Evolutionary conservation across 2,888 invertebrate species (phyloP).

Genomic region (Aromia moschata): DNA sequence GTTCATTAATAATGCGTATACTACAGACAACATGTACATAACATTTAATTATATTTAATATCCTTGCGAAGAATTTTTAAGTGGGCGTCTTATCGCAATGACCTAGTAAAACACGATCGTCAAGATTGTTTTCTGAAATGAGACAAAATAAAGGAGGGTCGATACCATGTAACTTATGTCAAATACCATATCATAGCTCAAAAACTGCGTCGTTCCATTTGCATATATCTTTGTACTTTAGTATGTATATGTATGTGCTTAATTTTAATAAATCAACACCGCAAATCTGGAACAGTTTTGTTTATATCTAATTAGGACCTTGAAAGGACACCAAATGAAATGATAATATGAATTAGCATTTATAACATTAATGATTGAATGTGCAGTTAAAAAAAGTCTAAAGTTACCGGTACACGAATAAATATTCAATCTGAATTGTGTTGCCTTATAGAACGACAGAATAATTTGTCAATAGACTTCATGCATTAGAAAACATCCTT

Average conservation of each 20-base stretch:
- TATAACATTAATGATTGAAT: background rate
- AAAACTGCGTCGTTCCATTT: background rate
- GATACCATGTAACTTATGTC: background rate
- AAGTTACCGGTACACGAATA: background rate
- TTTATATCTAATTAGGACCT: background rate
- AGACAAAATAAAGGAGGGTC: background rate
- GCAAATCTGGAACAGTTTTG: too few relatives aligned
- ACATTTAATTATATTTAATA: background rate
- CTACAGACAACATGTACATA: background rate
- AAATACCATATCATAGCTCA: background rate
- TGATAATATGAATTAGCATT: background rate
- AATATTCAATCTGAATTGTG: background rate
- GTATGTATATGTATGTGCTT: too few relatives aligned
- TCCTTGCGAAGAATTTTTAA: background rate
- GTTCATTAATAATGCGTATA: slow-evolving; percentile 2
- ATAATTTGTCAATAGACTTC: background rate
- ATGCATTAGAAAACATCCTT: background rate
- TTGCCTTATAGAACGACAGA: background rate
- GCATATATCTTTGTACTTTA: too few relatives aligned
- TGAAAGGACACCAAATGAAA: background rate
- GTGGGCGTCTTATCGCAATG: background rate
- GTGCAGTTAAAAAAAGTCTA: background rate
- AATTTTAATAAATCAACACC: background rate
- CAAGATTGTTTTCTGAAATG: background rate
- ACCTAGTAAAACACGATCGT: background rate